These are phyloP conservation scores for Pica pica DNA, from an alignment of 2,113 vertebrate species.

Conservation along the genomic window DNA sequence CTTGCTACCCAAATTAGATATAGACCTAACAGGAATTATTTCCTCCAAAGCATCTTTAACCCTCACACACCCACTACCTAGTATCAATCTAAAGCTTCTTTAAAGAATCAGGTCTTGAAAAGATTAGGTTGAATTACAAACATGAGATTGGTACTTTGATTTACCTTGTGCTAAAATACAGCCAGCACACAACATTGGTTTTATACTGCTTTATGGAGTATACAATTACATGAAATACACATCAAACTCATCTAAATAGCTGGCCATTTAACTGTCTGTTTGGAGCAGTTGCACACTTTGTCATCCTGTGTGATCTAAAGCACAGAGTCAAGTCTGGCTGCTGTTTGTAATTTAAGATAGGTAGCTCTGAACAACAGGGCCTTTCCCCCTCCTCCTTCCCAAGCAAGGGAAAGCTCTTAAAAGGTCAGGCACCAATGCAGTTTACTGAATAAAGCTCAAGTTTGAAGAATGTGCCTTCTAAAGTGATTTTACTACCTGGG, in stretches of 20 bases:
- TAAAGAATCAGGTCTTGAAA: background rate
- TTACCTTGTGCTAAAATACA: conserved; percentile 45
- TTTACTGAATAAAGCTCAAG: conserved; percentile 75
- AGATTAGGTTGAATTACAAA: conserved; percentile 49
- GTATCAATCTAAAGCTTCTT: background rate
- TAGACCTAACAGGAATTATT: background rate
- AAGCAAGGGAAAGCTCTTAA: conserved; percentile 56
- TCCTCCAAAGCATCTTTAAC: background rate
- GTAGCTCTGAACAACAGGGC: conserved; percentile 53
- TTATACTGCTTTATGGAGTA: conserved; percentile 51
- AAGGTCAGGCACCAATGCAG: conserved; percentile 71
- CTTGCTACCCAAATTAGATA: background rate
- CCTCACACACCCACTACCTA: background rate
- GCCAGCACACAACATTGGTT: background rate
- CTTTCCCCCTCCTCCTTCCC: conserved; percentile 39
- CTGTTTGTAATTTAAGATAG: conserved; percentile 71
- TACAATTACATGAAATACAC: conserved; percentile 58
- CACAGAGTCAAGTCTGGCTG: conserved; percentile 49
- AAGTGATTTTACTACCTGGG: conserved; percentile 72
- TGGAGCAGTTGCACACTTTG: conserved; percentile 10
- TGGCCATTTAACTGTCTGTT: conserved; percentile 60
- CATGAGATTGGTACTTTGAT: conserved; percentile 12
- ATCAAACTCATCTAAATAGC: conserved; percentile 61
- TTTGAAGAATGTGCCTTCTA: conserved; percentile 75
- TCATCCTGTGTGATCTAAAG: conserved; percentile 47